These are phyloP conservation scores for Xenotilapia longispinis DNA, from an alignment of 2,113 vertebrate species.

Conservation along the genomic window DNA sequence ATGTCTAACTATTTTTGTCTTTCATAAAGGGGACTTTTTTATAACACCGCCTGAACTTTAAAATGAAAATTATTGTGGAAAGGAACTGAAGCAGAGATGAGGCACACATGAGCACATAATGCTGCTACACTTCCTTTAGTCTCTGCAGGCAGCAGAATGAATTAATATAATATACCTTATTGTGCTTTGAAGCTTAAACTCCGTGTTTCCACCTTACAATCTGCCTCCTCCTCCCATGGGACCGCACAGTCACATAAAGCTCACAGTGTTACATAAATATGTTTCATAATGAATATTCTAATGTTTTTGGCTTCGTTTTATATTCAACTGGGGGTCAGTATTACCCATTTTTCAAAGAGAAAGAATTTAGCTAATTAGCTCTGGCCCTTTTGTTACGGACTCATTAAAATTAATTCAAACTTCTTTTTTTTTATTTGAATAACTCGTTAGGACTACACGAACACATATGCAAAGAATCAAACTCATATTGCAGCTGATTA, in stretches of 20 bases:
- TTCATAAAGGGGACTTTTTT: background rate
- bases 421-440: slow-evolving; percentile 46
- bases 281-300: slow-evolving; percentile 62
- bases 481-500: slow-evolving; percentile 32
- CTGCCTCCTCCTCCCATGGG: slow-evolving; percentile 32
- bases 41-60: background rate
- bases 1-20: background rate
- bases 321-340: slow-evolving; percentile 52
- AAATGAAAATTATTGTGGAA: slow-evolving; percentile 24
- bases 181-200: slow-evolving; percentile 63
- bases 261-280: slow-evolving; percentile 58
- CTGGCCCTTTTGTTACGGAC: slow-evolving; percentile 50
- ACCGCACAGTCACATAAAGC: slow-evolving; percentile 33
- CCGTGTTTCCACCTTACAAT: slow-evolving; percentile 50
- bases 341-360: slow-evolving; percentile 57
- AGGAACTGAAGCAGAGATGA: slow-evolving; percentile 8
- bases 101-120: slow-evolving; percentile 25
- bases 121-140: slow-evolving; percentile 26
- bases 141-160: slow-evolving; percentile 55
- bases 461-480: slow-evolving; percentile 37
- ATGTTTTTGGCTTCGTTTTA: slow-evolving; percentile 50
- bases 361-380: slow-evolving; percentile 61
- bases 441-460: slow-evolving; percentile 40
- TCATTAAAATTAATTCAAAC: slow-evolving; percentile 62
- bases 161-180: slow-evolving; percentile 59